A percentile compares a stretch with the other conserved stretches of the same genome.
phyloP scores from a whole-genome alignment of 2,888 invertebrate species.

The Ischnura elegans region DNA sequence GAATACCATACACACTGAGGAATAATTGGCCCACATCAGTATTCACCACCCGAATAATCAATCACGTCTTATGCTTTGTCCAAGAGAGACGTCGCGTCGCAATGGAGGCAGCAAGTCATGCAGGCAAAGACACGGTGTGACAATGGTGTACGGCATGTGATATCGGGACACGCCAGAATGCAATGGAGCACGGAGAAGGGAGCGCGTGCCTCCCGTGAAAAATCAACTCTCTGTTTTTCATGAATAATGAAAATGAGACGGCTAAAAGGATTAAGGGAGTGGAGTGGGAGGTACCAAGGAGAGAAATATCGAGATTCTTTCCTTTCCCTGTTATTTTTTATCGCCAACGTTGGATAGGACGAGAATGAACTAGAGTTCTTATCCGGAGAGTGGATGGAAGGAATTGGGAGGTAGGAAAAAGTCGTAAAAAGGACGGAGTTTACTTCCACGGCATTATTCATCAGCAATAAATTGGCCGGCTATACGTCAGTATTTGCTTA shows the following conservation, averaged over 20 bases:
- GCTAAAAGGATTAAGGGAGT: neutral
- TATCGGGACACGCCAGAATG: neutral
- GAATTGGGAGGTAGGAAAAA: neutral
- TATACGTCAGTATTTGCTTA: conserved; percentile 7
- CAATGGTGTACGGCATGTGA: neutral
- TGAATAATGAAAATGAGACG: conserved; percentile 14
- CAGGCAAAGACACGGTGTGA: neutral
- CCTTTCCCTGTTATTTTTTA: neutral
- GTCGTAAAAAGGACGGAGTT: conserved; percentile 5
- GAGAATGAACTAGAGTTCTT: neutral
- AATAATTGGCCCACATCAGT: too few relatives aligned
- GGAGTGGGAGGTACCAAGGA: neutral
- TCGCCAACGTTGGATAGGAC: neutral
- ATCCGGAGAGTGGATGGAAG: neutral
- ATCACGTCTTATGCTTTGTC: too few relatives aligned
- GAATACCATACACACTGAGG: too few relatives aligned
- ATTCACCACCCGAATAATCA: too few relatives aligned
- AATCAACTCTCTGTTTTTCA: conserved; percentile 31
- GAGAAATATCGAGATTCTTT: neutral
- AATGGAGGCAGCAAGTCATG: neutral
- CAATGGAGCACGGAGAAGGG: neutral
- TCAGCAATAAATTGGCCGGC: conserved; percentile 14
- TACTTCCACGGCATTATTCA: neutral
- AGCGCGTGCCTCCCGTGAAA: conserved; percentile 9
- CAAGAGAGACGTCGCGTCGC: neutral